A percentile compares a stretch with the other conserved stretches of the same genome.
phyloP scores from a whole-genome alignment of 2,888 invertebrate species.

The Microplitis deprimator region DNA sequence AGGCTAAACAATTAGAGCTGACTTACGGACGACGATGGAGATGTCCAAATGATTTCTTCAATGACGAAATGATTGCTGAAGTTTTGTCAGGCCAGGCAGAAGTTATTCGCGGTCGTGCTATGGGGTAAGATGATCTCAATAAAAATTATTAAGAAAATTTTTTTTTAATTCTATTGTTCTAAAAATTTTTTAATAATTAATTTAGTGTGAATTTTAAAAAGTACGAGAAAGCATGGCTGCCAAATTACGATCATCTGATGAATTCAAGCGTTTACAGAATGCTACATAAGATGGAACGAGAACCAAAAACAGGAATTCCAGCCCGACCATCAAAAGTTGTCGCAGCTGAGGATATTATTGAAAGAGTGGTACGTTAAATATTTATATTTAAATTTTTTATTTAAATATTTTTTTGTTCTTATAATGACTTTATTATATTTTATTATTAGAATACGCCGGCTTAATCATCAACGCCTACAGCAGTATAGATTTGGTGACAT shows the following conservation, averaged over 20 bases:
- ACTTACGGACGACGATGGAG: slow-evolving; percentile 86
- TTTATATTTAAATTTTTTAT: background rate
- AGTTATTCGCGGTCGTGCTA: slow-evolving; percentile 85
- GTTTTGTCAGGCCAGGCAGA: slow-evolving; percentile 89
- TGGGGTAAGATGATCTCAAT: slow-evolving; percentile 77
- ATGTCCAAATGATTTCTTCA: slow-evolving; percentile 89
- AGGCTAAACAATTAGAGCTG: slow-evolving; percentile 81
- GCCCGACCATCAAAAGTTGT: slow-evolving; percentile 77
- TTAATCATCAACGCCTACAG: slow-evolving; percentile 3
- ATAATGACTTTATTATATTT: slow-evolving; percentile 7
- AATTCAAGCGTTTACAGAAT: slow-evolving; percentile 86
- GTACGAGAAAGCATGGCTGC: slow-evolving; percentile 83
- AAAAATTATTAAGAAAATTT: slow-evolving; percentile 54
- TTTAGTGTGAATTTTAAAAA: slow-evolving; percentile 93
- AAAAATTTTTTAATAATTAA: slow-evolving; percentile 12
- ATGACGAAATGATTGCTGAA: slow-evolving; percentile 90
- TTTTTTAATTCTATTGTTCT: slow-evolving; percentile 9
- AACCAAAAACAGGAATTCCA: slow-evolving; percentile 79
- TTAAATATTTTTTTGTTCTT: background rate
- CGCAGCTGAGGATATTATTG: slow-evolving; percentile 77
- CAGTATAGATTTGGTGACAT: background rate
- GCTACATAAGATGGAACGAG: slow-evolving; percentile 82
- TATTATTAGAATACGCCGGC: slow-evolving; percentile 64
- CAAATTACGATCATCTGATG: slow-evolving; percentile 82
- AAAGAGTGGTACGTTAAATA: slow-evolving; percentile 63